Base-by-base conservation (phyloP, 2,797 vertebrate species). In the Centropyge bicolor region DNA sequence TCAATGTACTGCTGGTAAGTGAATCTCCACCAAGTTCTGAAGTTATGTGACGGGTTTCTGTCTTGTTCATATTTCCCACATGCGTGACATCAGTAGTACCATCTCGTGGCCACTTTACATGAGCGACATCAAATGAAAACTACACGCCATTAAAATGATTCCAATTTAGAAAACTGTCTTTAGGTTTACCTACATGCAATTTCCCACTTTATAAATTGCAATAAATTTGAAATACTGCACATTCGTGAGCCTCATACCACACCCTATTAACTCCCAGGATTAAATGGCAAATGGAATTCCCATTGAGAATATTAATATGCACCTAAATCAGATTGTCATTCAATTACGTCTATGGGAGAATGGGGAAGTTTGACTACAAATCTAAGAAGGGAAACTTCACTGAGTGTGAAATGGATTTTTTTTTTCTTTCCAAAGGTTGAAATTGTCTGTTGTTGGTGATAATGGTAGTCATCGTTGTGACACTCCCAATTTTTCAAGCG, bases 261-360 rank as follows among this genome's bases (percentile, higher is more conserved):
- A 86, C 64, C 76, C 74, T 78, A 83, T 91, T 88, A 89, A 85
- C 72, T 89, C 81, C 49, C 46, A 82, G 59, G 49, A 88, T 90
- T 81, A 88, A 81, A 88, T 83, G 64, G 85, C 67, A 89, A 92
- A 87, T 88, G 75, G 59, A 82, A 81, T 80, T 86, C 73, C 70
- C 73, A 81, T 70, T 86, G 80, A 82, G 76, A 78, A 87, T 84
- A 86, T 79, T 91, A 86, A 86, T 87, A 81, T 75, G 72, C 61
- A 88, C 82, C 82, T 89, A 82, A 88, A 77, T 92, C 85, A 82
- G 74, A 83, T 67, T 87, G 83, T 84, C 85, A 88, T 88, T 84
- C 84, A 86, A 80, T 86, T 86, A 89, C 20, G 75, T 86, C 20
- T 63, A 59, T 64, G 22, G 27, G 69, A 77, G 48, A 78, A 77